Evolutionary conservation across 2,888 invertebrate genomes (phyloP), one percentile per base, ranked within the genome.

Genomic region (Hypercompe scribonia): DNA sequence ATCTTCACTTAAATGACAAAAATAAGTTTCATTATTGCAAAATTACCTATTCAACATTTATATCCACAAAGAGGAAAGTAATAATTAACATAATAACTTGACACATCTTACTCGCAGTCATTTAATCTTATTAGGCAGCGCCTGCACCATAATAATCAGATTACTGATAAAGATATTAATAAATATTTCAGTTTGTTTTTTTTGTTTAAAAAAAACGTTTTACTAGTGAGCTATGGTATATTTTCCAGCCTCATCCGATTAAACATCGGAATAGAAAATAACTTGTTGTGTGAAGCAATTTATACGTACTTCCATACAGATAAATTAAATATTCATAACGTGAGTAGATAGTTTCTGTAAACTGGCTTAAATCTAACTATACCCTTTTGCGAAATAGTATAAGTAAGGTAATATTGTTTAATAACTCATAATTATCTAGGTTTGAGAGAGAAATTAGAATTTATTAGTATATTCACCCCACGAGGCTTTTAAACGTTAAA

Each of bases 221-320:
- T 28, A 58, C n/a, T 28, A 13, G 13, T 58, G 28, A 28, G 11
- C 4, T 0, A 5, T 13, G 24, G 61, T 68, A 58, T 58, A 58
- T 68, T 70, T 68, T 50, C 18, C 31, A 74, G 50, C 18, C 54
- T 71, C 72, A 70, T 70, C 33, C 70, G 75, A 81, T 71, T 72
- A 72, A 71, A 80, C 68, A 68, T 71, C 67, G n/a, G 34, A 69
- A 73, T 65, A 50, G 67, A 69, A 66, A 80, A 64, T 81, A 73
- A 39, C 46, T 69, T 28, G 63, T 73, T 66, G 31, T 15, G 65
- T 72, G 76, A 73, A 78, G 74, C 78, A 73, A 73, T 58, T 58
- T 67, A 72, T 70, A 21, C 67, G 73, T 58, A 77, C 65, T 71
- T 65, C 66, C 75, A 76, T 71, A 67, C 67, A 70, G 36, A 75